A percentile compares a stretch with the other conserved stretches of the same genome.
These are phyloP conservation scores for Ageneiosus marmoratus DNA, from an alignment of 2,113 vertebrate species.

Conservation along the genomic window DNA sequence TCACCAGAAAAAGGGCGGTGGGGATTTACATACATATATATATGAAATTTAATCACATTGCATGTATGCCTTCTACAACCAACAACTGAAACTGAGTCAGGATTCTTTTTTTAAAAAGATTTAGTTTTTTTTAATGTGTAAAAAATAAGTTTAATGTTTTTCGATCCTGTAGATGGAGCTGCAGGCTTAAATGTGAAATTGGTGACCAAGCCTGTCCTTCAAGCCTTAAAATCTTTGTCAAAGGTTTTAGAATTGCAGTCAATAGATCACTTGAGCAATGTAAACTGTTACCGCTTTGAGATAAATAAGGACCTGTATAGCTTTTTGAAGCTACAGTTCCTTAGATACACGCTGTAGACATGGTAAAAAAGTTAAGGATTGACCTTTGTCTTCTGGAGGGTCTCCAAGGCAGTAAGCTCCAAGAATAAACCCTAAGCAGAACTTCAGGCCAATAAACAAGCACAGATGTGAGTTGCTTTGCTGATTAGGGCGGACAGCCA, in stretches of 20 bases:
- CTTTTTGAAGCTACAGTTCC: background rate
- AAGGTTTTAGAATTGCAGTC: slow-evolving; percentile 15
- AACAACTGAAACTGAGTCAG: background rate
- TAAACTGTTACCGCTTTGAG: slow-evolving; percentile 5
- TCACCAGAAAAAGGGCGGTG: no score
- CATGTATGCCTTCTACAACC: background rate
- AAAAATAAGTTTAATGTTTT: background rate
- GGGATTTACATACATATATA: no score
- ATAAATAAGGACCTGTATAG: background rate
- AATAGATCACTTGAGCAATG: slow-evolving; percentile 11
- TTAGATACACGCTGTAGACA: background rate
- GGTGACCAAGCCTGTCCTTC: background rate
- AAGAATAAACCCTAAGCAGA: slow-evolving; percentile 13
- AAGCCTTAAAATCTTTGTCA: background rate
- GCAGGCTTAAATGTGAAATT: background rate
- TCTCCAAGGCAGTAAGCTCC: slow-evolving; percentile 2
- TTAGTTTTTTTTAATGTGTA: background rate
- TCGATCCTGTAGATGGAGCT: slow-evolving; percentile 45
- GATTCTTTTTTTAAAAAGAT: background rate
- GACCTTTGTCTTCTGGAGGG: background rate
- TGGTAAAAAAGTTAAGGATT: background rate
- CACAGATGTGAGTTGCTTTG: background rate
- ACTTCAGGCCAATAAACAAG: background rate
- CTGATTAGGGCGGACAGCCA: background rate
- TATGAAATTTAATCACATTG: background rate